Percentiles rank a stretch among this genome's conserved stretches.
Evolutionary conservation across 2,888 invertebrate species (phyloP).

Genomic region (Xanthostigma xanthostigma): DNA sequence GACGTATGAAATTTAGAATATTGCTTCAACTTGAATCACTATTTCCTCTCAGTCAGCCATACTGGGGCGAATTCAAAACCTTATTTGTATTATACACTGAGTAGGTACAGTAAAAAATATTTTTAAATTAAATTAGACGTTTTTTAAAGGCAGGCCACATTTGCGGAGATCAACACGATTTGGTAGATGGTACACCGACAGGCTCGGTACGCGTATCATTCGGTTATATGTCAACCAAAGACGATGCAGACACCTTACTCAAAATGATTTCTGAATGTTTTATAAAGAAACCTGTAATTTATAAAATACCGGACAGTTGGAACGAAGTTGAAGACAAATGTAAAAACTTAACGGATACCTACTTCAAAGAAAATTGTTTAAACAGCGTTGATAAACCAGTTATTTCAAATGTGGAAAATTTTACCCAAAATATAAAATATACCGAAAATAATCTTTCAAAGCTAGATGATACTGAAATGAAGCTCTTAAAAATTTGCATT

Average conservation of each 20-base stretch:
- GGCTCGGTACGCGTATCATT: conserved; percentile 87
- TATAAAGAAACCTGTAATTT: conserved; percentile 32
- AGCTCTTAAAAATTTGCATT: conserved; percentile 36
- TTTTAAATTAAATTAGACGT: too few species aligned
- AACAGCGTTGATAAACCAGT: neutral
- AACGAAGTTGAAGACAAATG: neutral
- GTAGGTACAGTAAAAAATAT: too few species aligned
- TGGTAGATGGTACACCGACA: conserved; percentile 75
- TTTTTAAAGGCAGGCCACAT: conserved; percentile 58
- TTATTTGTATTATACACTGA: too few species aligned
- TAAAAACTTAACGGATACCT: too few species aligned
- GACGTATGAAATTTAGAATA: too few species aligned
- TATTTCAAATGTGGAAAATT: neutral
- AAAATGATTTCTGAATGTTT: conserved; percentile 65
- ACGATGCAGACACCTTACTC: conserved; percentile 57
- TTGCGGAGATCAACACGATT: conserved; percentile 78
- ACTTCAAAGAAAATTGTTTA: neutral
- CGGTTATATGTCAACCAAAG: conserved; percentile 70
- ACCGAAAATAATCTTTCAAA: conserved; percentile 6
- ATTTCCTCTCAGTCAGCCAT: too few species aligned
- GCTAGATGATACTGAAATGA: neutral
- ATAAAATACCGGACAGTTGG: conserved; percentile 24
- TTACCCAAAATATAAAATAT: conserved; percentile 6
- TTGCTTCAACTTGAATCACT: too few species aligned
- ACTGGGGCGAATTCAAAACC: too few species aligned